Evolutionary conservation across 2,888 invertebrate genomes (phyloP), one percentile per base, ranked within the genome.

Genomic region (Apantesis nais): DNA sequence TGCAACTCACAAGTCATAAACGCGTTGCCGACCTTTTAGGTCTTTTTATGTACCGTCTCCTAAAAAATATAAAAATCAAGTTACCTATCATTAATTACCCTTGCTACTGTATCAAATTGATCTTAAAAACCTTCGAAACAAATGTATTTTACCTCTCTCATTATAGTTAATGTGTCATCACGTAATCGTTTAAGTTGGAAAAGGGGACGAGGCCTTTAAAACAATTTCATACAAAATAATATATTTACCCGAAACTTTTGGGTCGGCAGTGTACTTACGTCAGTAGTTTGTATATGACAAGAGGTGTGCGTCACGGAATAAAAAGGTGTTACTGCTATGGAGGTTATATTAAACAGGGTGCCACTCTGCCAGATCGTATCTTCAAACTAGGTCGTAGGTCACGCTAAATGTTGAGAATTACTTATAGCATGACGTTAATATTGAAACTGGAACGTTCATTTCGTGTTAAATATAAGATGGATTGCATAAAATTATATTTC

Each of bases 291-390:
- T 63, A 65, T 48, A 66, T 72, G 69, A 66, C 72, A 63, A 58
- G 66, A 61, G 65, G 68, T 66, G 52, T 66, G 63, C 65, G 69
- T 69, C 72, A 72, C 69, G 69, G 60, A 60, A 72, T 69, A 72
- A 63, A 71, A 63, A 69, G 66, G 69, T 69, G 72, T 39, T 63
- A 72, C 68, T 66, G 58, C 37, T 37, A 60, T 31, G 60, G 68
- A 68, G 58, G 66, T 48, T 63, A 72, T 72, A 69, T 67, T 66
- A 72, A 72, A 72, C 68, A 66, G 69, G 31, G 63, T 67, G 66
- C 37, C 68, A 69, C 34, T 66, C 55, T 60, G 25, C 19, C 72
- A 67, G 66, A 68, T 71, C 62, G 66, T 72, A 66, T 72, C 65
- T 71, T 71, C 31, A 65, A 68, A 71, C 39, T 61, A 25, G 65